Evolutionary conservation across 2,888 invertebrate species (phyloP).

Genomic region (Polyommatus iphigenia): DNA sequence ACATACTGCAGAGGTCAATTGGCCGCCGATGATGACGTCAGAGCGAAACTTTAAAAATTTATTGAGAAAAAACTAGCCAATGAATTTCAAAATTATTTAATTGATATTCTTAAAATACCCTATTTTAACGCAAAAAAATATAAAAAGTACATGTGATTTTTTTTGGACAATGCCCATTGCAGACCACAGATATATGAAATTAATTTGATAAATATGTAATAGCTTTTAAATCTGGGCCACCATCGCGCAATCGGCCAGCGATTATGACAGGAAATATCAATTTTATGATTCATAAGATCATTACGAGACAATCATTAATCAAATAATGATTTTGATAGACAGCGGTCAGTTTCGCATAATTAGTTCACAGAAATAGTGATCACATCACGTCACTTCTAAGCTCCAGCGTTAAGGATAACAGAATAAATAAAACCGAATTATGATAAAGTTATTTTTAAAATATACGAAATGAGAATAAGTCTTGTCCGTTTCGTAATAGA

Average conservation of each 20-base stretch:
- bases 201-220: neutral
- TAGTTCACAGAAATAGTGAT: slow-evolving; percentile 29
- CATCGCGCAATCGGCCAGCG: neutral
- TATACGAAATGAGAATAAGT: too few species aligned
- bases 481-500: too few species aligned
- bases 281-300: slow-evolving; percentile 15
- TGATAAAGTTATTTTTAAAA: neutral
- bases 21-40: too few species aligned
- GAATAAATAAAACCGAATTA: neutral
- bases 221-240: neutral
- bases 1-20: too few species aligned
- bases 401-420: neutral
- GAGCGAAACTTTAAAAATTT: too few species aligned
- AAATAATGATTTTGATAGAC: slow-evolving; percentile 37
- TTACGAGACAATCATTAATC: slow-evolving; percentile 35
- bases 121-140: too few species aligned
- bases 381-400: neutral
- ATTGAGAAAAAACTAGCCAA: too few species aligned
- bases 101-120: too few species aligned
- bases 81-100: too few species aligned
- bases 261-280: slow-evolving; percentile 3
- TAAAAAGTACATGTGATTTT: too few species aligned
- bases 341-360: slow-evolving; percentile 40
- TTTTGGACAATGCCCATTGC: too few species aligned
- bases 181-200: neutral